Evolutionary conservation across 2,888 invertebrate genomes (phyloP).

Genomic region (Caenorhabditis zanzibari): DNA sequence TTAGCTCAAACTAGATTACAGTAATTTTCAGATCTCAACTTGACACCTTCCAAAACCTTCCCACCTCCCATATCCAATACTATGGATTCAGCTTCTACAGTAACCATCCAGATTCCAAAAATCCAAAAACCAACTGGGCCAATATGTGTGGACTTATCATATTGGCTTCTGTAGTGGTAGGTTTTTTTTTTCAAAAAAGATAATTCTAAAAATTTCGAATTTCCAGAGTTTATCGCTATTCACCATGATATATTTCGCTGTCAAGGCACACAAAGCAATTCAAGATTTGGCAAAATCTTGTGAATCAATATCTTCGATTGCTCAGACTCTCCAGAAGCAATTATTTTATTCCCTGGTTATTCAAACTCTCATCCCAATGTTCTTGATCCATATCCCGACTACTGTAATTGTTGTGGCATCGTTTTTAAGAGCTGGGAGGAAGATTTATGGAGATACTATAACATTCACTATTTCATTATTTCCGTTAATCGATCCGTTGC

Average conservation of each 20-base stretch:
- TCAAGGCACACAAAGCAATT: not conserved
- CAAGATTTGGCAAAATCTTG: not conserved
- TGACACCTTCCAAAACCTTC: not conserved
- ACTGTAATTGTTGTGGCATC: not conserved
- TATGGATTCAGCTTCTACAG: not conserved
- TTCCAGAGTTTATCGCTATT: too few relatives aligned
- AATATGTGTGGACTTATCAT: not conserved
- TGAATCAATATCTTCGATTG: not conserved
- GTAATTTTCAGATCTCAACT: too few relatives aligned
- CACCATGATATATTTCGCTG: not conserved
- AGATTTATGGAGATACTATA: constrained; percentile 7
- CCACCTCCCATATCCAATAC: not conserved
- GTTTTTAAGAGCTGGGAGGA: not conserved
- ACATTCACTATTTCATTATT: constrained; percentile 8
- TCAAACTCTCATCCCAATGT: constrained; percentile 13
- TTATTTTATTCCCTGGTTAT: constrained; percentile 20
- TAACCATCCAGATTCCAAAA: not conserved
- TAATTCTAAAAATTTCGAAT: too few relatives aligned
- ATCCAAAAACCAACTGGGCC: not conserved
- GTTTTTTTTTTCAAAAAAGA: not conserved
- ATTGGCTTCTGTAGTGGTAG: not conserved
- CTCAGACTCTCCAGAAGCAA: not conserved
- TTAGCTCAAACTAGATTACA: too few relatives aligned
- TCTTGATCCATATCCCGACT: constrained; percentile 11
- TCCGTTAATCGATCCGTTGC: constrained; percentile 25